These are phyloP conservation scores for Erythrolamprus reginae DNA, from an alignment of 2,113 vertebrate genomes.

Conservation along the genomic window DNA sequence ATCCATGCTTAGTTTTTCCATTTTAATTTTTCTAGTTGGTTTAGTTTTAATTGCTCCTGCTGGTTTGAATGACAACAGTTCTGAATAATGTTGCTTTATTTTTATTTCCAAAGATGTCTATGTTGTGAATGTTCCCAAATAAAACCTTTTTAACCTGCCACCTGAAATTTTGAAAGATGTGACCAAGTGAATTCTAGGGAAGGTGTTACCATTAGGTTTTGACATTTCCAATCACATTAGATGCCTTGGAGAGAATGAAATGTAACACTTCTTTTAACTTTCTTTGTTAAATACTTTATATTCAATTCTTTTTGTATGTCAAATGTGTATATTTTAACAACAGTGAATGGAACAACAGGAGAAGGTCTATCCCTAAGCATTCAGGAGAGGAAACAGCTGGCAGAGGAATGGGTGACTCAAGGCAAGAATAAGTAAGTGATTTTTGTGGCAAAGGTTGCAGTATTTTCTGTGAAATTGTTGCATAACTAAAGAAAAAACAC, in stretches of 20 bases:
- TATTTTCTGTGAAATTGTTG: not conserved
- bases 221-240: not conserved
- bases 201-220: too few relatives aligned
- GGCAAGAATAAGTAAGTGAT: conserved; percentile 80
- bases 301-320: not conserved
- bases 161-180: not conserved
- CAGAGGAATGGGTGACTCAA: conserved; percentile 81
- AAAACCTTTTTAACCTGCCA: not conserved
- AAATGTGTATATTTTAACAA: conserved; percentile 39
- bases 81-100: not conserved
- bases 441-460: not conserved
- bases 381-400: conserved; percentile 79
- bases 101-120: not conserved
- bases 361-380: conserved; percentile 85
- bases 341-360: conserved; percentile 95
- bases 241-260: not conserved
- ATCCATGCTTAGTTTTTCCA: not conserved
- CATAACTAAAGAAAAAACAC: not conserved
- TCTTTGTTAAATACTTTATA: not conserved
- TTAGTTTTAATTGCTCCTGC: not conserved
- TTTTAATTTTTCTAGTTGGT: not conserved
- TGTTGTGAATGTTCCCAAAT: not conserved
- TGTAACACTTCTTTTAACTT: not conserved
- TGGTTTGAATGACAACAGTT: not conserved
- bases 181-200: not conserved